Percentiles rank a stretch among this genome's conserved stretches.
phyloP scores from a whole-genome alignment of 2,113 vertebrate genomes.

The Hystrix brachyura region DNA sequence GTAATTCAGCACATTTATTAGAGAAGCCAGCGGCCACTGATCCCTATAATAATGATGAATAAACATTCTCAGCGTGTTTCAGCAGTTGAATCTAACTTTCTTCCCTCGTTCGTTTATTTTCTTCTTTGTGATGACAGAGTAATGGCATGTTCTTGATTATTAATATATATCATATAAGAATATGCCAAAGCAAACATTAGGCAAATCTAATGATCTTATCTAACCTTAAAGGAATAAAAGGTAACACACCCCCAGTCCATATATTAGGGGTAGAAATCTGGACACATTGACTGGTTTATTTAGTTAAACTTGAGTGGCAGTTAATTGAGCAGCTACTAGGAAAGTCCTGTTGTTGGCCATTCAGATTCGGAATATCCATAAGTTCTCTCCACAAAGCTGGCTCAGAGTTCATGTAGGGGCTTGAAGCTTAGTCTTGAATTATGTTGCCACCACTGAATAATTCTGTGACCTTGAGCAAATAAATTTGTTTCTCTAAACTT shows the following conservation, averaged over 20 bases:
- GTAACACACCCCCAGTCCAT: neutral
- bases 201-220: neutral
- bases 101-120: neutral
- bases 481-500: slow-evolving; percentile 20
- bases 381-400: neutral
- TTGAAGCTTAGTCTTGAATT: neutral
- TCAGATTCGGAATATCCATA: neutral
- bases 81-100: neutral
- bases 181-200: neutral
- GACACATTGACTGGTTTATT: neutral
- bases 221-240: neutral
- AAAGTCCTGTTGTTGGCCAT: neutral
- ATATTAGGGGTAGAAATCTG: neutral
- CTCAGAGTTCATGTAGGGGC: neutral
- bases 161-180: neutral
- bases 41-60: neutral
- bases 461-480: neutral
- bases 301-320: neutral
- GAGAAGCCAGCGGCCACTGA: neutral
- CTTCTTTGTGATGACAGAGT: neutral
- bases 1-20: neutral
- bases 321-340: neutral
- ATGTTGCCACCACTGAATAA: neutral
- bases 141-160: neutral
- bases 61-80: neutral